phyloP scores from a whole-genome alignment of 1,140 invertebrate species.

The Papilio dardanus region DNA sequence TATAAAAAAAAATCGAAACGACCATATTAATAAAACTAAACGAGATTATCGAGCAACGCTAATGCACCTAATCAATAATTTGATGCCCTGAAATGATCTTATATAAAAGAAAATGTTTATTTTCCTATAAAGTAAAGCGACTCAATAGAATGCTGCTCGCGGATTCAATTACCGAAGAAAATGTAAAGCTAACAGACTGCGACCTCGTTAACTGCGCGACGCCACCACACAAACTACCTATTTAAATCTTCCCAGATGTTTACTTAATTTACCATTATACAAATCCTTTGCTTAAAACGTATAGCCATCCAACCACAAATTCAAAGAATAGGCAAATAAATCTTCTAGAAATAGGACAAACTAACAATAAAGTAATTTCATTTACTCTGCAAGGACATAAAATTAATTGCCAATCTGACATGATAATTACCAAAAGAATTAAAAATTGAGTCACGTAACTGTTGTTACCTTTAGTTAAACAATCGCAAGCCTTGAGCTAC shows the following conservation, averaged over 20 bases:
- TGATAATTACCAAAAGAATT: slow-evolving; percentile 3
- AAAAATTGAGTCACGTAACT: neutral
- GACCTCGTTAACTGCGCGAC: slow-evolving; percentile 25
- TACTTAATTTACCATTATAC: slow-evolving; percentile 30
- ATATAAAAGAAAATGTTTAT: slow-evolving; percentile 2
- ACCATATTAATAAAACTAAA: no score
- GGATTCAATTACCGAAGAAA: slow-evolving; percentile 36
- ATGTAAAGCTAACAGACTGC: slow-evolving; percentile 37
- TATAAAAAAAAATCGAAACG: no score
- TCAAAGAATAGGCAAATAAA: neutral
- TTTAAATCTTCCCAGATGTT: slow-evolving; percentile 22
- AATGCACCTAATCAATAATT: neutral
- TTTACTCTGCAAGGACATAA: neutral
- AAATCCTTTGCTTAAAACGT: neutral
- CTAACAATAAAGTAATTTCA: neutral
- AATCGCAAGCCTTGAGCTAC: neutral
- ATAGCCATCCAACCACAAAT: no score
- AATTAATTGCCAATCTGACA: neutral
- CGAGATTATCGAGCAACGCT: no score
- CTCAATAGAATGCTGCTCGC: slow-evolving; percentile 27
- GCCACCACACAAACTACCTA: slow-evolving; percentile 30
- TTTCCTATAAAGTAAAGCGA: slow-evolving; percentile 5
- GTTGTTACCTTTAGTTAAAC: slow-evolving; percentile 4
- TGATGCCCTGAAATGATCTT: neutral
- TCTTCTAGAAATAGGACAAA: neutral